phyloP scores from a whole-genome alignment of 1,140 invertebrate species.

The Samia ricini region DNA sequence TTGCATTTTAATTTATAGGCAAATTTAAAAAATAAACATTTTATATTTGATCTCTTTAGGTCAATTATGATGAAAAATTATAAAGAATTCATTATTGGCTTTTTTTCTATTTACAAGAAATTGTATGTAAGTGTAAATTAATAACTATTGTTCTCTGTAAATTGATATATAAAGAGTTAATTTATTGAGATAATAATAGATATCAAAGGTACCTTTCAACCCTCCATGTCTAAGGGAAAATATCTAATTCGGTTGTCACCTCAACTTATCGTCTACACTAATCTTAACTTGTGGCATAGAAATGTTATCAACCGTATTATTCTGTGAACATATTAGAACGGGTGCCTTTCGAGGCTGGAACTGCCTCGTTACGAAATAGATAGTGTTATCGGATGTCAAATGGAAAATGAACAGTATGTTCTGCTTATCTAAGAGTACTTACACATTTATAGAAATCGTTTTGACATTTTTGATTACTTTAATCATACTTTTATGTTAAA shows the following conservation, averaged over 20 bases:
- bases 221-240: too few species aligned
- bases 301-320: constrained; percentile 25
- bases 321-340: constrained; percentile 12
- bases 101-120: too few species aligned
- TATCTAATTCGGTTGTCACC: not conserved
- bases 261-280: constrained; percentile 6
- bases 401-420: not conserved
- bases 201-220: too few species aligned
- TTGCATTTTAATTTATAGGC: too few species aligned
- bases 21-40: too few species aligned
- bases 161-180: too few species aligned
- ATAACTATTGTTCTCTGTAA: too few species aligned
- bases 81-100: too few species aligned
- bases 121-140: too few species aligned
- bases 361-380: not conserved
- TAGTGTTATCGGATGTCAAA: not conserved
- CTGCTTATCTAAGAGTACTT: not conserved
- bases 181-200: too few species aligned
- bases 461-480: not conserved
- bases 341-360: not conserved
- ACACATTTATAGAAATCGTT: not conserved
- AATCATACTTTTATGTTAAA: not conserved
- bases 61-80: too few species aligned
- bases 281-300: constrained; percentile 17
- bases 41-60: too few species aligned